Percentiles rank a stretch among this genome's conserved stretches.
These are phyloP conservation scores for Argentina silus DNA, from an alignment of 2,797 vertebrate species.

Conservation along the genomic window DNA sequence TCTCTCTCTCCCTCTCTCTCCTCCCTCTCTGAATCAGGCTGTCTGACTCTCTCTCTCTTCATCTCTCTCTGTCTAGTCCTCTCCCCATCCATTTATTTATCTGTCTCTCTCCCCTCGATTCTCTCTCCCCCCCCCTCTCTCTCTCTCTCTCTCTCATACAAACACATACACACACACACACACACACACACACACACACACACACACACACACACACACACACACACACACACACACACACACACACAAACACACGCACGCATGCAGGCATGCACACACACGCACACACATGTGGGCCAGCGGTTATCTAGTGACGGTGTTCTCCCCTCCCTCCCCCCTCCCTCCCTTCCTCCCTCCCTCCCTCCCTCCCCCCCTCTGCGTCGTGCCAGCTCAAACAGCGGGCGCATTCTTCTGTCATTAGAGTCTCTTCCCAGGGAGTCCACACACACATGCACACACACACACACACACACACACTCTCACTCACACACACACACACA, in stretches of 20 bases:
- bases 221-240: too few species aligned
- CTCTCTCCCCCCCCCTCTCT: too few species aligned
- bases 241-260: too few species aligned
- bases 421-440: constrained; percentile 52
- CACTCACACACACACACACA: constrained; percentile 42
- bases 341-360: neutral
- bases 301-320: too few species aligned
- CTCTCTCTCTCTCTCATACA: too few species aligned
- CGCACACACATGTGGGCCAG: too few species aligned
- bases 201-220: too few species aligned
- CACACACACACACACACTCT: constrained; percentile 41
- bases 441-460: constrained; percentile 32
- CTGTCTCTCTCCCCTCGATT: constrained; percentile 5
- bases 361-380: constrained; percentile 22
- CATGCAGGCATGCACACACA: too few species aligned
- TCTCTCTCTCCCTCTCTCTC: constrained; percentile 15
- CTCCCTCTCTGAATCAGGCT: constrained; percentile 9
- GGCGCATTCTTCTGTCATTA: constrained; percentile 59
- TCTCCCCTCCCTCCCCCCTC: too few species aligned
- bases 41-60: neutral
- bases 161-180: too few species aligned
- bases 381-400: constrained; percentile 43
- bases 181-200: too few species aligned
- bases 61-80: neutral
- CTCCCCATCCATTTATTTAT: constrained; percentile 11